phyloP scores from a whole-genome alignment of 35 echinoderm and acorn worm species.

The Stichopus chloronotus region DNA sequence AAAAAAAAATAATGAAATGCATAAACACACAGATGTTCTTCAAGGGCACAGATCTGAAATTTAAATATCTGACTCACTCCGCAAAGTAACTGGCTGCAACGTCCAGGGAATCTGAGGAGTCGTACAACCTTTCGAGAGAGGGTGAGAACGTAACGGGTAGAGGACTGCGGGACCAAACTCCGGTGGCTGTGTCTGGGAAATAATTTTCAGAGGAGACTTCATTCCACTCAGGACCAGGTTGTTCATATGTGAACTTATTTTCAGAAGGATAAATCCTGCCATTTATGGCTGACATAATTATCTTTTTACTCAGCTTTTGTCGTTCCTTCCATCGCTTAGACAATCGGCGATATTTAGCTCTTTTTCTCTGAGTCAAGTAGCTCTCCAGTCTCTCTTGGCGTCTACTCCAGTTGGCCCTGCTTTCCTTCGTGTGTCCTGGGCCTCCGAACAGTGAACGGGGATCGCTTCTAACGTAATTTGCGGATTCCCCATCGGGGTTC shows the following conservation, averaged over 20 bases:
- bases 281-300: background rate
- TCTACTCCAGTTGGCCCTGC: background rate
- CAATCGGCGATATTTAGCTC: background rate
- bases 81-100: background rate
- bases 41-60: background rate
- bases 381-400: background rate
- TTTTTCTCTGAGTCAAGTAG: conserved; percentile 4
- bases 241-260: background rate
- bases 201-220: background rate
- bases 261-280: background rate
- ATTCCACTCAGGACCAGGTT: background rate
- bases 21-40: too few species aligned
- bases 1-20: too few species aligned
- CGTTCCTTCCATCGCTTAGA: conserved; percentile 2
- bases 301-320: background rate
- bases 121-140: background rate
- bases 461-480: background rate
- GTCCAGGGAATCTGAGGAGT: background rate
- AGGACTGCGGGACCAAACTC: background rate
- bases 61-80: background rate
- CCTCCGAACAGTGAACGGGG: background rate
- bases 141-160: background rate
- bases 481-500: background rate
- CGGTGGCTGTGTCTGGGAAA: background rate
- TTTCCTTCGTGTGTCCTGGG: background rate